Base-by-base conservation (phyloP, 2,797 vertebrate genomes). In the Helostoma temminkii region DNA sequence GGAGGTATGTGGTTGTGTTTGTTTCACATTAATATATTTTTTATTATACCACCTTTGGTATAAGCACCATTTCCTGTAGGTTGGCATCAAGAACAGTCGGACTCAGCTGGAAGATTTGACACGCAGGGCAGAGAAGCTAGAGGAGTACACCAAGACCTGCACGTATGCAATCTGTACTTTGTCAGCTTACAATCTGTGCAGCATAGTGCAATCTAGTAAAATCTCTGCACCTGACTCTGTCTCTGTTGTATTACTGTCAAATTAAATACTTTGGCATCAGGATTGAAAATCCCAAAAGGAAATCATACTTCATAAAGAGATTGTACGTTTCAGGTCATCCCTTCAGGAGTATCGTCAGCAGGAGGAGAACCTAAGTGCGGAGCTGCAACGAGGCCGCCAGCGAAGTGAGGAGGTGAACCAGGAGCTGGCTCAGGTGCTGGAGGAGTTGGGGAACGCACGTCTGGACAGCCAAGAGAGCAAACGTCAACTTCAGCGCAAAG, bases 391-490 rank as follows among this genome's bases (percentile, higher is more conserved):
- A 1, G 83, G 95, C 30, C 83, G 75, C 9, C 60, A 61, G 53
- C 92, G 95, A 47, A 90, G 86, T 28, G 66, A 84, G 71, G 93
- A 95, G 89, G 89, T 97, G 55, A 96, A 96, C 3, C 80, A 92
- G 78, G 95, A 98, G 74, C 81, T 98, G 73, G 89, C 71, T 4
- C 82, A 77, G 81, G 89, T 95, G 58, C 79, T 91, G 76, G 86
- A 79, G 57, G 95, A 98, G 18, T 85, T 98, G 52, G 91, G 95
- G 36, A 95, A 91, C 14, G 97, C 96, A 21, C 89, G 84, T 16
- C 91, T 97, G 16, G 96, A 98, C 53, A 93, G 66, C 25, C 96
- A 96, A 0, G 97, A 99, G 77, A 96, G 93, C 54, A 94, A 68
- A 22, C 86, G 93, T 0, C 93, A 96, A 70, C 93, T 93, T 79